Evolutionary conservation across 2,888 invertebrate genomes (phyloP).

Genomic region (Disparrhopalites patrizii): DNA sequence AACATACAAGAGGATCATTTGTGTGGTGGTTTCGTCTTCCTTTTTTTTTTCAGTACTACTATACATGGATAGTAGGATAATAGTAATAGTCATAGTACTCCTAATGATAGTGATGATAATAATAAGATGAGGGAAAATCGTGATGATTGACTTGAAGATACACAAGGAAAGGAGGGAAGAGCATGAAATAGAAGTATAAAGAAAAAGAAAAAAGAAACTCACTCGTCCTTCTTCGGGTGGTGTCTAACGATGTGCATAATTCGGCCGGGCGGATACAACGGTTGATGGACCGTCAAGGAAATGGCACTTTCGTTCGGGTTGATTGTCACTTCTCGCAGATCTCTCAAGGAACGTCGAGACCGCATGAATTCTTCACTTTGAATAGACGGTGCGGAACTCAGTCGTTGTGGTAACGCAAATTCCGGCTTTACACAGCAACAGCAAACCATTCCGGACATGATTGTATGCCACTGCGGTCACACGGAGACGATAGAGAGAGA

Average conservation of each 20-base stretch:
- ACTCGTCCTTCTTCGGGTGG: conserved; percentile 74
- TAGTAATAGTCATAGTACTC: neutral
- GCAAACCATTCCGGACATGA: conserved; percentile 71
- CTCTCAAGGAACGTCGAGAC: conserved; percentile 40
- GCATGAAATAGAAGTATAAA: neutral
- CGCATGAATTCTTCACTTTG: conserved; percentile 45
- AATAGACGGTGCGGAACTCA: conserved; percentile 43
- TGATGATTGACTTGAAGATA: neutral
- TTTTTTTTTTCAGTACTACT: too few relatives aligned
- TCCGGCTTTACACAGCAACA: conserved; percentile 54
- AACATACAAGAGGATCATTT: too few relatives aligned
- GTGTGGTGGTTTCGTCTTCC: too few relatives aligned
- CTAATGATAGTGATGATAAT: neutral
- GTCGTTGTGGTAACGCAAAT: conserved; percentile 42
- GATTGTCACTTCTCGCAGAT: conserved; percentile 46
- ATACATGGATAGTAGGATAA: neutral
- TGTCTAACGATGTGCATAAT: conserved; percentile 82
- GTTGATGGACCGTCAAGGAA: conserved; percentile 73
- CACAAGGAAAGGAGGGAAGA: neutral
- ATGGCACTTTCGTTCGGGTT: conserved; percentile 55
- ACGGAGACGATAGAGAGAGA: too few relatives aligned
- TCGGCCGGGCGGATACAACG: conserved; percentile 76
- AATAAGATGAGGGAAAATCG: neutral
- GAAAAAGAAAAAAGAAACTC: conserved; percentile 53
- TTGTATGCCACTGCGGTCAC: conserved; percentile 72